Conservation (phyloP, 2,113 vertebrate species). For the Eolophus roseicapilla region DNA sequence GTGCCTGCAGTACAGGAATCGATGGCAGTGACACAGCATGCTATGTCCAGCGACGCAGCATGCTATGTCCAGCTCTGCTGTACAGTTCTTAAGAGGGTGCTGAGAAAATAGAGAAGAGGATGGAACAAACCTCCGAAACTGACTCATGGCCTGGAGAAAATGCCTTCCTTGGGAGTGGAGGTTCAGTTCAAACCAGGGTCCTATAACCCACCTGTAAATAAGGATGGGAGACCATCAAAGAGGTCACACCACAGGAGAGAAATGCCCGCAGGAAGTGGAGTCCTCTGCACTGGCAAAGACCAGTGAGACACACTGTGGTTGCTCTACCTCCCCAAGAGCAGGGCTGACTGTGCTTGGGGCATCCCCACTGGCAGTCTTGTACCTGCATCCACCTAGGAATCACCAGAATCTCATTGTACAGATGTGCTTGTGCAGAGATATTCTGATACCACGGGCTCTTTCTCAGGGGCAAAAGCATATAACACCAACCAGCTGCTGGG, state of each 20-base stretch:
- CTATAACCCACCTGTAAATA: not conserved
- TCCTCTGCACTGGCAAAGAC: not conserved
- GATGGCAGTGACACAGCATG: not conserved
- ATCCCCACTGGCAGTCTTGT: fast-evolving
- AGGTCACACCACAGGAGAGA: not conserved
- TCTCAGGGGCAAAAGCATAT: not conserved
- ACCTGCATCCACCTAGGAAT: not conserved
- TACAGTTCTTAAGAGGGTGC: not conserved
- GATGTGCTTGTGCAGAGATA: not conserved
- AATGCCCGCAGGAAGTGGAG: not conserved
- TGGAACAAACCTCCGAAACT: not conserved
- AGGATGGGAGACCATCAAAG: fast-evolving
- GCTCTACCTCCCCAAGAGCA: not conserved
- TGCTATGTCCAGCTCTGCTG: not conserved
- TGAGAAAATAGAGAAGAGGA: not conserved
- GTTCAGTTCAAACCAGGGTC: not conserved
- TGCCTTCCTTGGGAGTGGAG: not conserved
- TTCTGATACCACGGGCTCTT: not conserved
- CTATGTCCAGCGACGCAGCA: not conserved
- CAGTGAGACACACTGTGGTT: not conserved
- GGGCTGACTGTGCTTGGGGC: not conserved
- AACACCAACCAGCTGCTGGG: not conserved
- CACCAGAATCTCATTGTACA: fast-evolving
- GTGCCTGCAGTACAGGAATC: not conserved
- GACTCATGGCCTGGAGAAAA: not conserved